Conservation (phyloP, 2,797 vertebrate species). For the Propithecus perrieri region DNA sequence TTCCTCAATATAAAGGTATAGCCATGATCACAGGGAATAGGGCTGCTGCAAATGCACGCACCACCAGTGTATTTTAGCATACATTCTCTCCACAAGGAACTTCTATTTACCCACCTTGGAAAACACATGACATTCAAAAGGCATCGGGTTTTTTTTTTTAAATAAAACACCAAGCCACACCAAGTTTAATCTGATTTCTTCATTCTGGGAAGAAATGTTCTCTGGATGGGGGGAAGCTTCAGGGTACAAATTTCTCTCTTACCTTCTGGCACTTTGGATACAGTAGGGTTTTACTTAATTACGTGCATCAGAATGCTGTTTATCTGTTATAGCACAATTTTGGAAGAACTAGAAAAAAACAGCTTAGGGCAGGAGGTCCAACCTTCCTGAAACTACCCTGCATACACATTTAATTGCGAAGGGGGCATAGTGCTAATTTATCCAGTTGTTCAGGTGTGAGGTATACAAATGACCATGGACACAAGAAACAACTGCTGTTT, state of each 20-base stretch:
- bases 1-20: background rate
- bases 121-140: background rate
- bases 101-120: background rate
- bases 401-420: slow-evolving; percentile 46
- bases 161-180: background rate
- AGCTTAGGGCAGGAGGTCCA: background rate
- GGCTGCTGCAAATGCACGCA: background rate
- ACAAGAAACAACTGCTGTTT: slow-evolving; percentile 71
- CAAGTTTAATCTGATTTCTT: background rate
- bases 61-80: background rate
- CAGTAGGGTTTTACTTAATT: slow-evolving; percentile 4
- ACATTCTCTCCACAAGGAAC: background rate
- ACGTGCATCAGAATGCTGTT: background rate
- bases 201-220: background rate
- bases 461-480: slow-evolving; percentile 16
- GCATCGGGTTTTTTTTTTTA: background rate
- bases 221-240: background rate
- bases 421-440: slow-evolving; percentile 74
- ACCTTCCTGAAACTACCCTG: background rate
- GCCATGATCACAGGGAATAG: background rate
- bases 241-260: background rate
- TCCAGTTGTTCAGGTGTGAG: slow-evolving; percentile 62
- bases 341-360: background rate
- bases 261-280: background rate
- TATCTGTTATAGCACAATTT: background rate